Evolutionary conservation across 1,140 invertebrate species (phyloP), one percentile per base, ranked within the genome.

Genomic region (Cepaea nemoralis): DNA sequence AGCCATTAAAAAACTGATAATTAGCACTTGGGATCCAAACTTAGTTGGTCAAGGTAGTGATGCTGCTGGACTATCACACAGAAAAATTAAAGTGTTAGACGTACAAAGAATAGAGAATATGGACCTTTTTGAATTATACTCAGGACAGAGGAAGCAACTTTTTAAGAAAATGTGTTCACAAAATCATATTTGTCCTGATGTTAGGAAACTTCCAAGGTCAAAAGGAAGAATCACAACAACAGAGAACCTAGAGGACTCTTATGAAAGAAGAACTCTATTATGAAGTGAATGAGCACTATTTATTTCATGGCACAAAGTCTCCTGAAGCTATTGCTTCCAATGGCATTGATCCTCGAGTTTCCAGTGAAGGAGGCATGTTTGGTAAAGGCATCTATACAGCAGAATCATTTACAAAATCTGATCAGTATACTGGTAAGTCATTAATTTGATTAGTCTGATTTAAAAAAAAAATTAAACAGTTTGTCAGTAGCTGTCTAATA

Each of bases 381-480:
- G 88, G 88, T 45, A 50, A 42, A 48, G 88, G 86, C 10, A 80
- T 88, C 1, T 89, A 89, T 74, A 82, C 70, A 33, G 85, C 88
- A 16, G 88, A 89, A 59, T 87, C 85, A 69, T 84, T 86, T 8
- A 89, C 88, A 22, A 89, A 89, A 78, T 80, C 88, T 10, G 88
- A 89, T 67, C 88, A 89, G 35, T 89, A 89, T 81, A 63, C 85
- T 82, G 88, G 88, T 88, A 80, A 22, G n/a, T n/a, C n/a, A n/a
- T n/a, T n/a, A n/a, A n/a, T n/a, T n/a, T n/a, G n/a, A n/a, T n/a
- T n/a, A n/a, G n/a, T n/a, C n/a, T n/a, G n/a, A n/a, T n/a, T n/a
- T n/a, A n/a, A n/a, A n/a, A n/a, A n/a, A n/a, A n/a, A n/a, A n/a
- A n/a, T n/a, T n/a, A n/a, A n/a, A n/a, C n/a, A n/a, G n/a, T n/a